Evolutionary conservation across 2,113 vertebrate genomes (phyloP).

Genomic region (Brienomyrus longianalis): DNA sequence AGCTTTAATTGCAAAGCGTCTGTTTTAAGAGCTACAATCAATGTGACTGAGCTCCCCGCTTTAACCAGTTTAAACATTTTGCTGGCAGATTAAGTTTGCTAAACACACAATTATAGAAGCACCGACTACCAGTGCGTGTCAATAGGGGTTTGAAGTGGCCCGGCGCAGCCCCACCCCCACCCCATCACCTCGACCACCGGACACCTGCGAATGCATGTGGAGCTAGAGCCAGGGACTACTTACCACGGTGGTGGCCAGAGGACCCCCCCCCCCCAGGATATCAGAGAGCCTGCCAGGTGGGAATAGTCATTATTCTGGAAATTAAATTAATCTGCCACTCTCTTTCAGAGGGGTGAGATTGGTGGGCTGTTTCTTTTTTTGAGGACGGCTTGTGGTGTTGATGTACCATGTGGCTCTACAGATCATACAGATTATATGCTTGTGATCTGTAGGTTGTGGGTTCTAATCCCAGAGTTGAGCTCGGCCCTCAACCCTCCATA

Average conservation of each 20-base stretch:
- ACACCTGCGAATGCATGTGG: not conserved
- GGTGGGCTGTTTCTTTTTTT: no score
- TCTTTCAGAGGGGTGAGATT: no score
- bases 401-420: not conserved
- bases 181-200: not conserved
- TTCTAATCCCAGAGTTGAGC: not conserved
- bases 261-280: not conserved
- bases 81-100: slow-evolving; percentile 47
- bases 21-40: slow-evolving; percentile 19
- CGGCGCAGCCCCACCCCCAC: not conserved
- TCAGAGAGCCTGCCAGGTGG: not conserved
- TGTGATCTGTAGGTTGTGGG: not conserved
- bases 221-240: not conserved
- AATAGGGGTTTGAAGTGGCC: slow-evolving; percentile 8
- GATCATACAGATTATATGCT: not conserved
- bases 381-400: not conserved
- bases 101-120: slow-evolving; percentile 49
- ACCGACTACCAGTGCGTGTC: slow-evolving; percentile 7
- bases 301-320: not conserved
- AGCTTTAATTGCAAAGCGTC: slow-evolving; percentile 24
- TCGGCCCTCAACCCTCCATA: no score
- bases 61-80: slow-evolving; percentile 28
- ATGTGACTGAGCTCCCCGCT: slow-evolving; percentile 20
- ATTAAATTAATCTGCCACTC: not conserved
- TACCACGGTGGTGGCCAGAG: not conserved